Percentiles rank a stretch among this genome's conserved stretches.
Conservation (phyloP, 2,888 invertebrate genomes). For the Julus scandinavius region DNA sequence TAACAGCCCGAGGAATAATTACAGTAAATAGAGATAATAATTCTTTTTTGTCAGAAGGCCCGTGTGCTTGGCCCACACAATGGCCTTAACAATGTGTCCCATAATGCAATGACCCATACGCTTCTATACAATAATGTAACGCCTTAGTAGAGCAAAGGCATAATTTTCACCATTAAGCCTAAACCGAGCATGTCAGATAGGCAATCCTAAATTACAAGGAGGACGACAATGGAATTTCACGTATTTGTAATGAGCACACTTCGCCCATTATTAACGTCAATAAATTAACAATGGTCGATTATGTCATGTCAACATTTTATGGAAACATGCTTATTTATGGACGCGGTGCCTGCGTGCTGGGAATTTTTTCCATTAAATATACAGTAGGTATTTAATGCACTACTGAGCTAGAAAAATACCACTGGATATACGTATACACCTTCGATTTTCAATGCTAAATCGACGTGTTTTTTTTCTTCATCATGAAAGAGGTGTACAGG, state of each 20-base stretch:
- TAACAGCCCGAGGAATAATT: constrained; percentile 55
- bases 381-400: constrained; percentile 46
- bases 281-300: constrained; percentile 46
- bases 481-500: not conserved
- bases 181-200: constrained; percentile 36
- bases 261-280: constrained; percentile 46
- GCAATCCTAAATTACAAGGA: constrained; percentile 33
- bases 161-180: constrained; percentile 38
- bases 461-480: not conserved
- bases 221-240: constrained; percentile 45
- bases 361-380: constrained; percentile 44
- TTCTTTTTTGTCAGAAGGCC: constrained; percentile 21
- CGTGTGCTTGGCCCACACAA: not conserved
- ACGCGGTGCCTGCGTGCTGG: constrained; percentile 28
- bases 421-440: not conserved
- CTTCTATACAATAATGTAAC: not conserved
- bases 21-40: constrained; percentile 52
- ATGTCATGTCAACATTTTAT: constrained; percentile 45
- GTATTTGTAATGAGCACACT: constrained; percentile 46
- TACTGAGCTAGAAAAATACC: not conserved
- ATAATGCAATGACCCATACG: constrained; percentile 40
- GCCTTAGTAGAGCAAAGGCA: not conserved
- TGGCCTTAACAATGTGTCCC: constrained; percentile 35
- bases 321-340: constrained; percentile 31
- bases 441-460: constrained; percentile 28